Evolutionary conservation across 30 jellyfish, hydroid and myxozoan species (phyloP).

Genomic region (Aurelia aurita): DNA sequence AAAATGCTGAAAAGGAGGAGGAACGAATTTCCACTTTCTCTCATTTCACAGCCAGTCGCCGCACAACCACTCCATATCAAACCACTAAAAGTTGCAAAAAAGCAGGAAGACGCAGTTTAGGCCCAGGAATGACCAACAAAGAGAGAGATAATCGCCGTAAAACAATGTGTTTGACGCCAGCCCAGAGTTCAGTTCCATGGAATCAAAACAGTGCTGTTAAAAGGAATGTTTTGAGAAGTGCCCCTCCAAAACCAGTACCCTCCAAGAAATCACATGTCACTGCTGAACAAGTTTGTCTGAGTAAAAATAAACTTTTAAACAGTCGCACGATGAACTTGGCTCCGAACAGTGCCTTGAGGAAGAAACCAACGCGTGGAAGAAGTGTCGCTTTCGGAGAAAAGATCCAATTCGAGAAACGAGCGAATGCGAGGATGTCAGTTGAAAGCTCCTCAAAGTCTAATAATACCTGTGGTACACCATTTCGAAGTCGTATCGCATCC

Average conservation of each 20-base stretch:
- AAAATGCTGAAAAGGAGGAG: background rate
- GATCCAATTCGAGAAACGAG: background rate
- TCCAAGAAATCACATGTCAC: background rate
- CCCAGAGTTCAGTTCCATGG: background rate
- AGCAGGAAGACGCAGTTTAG: background rate
- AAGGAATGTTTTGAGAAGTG: no score
- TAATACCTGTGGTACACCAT: slow-evolving; percentile 3
- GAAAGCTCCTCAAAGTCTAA: background rate
- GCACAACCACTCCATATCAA: background rate
- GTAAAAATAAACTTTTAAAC: background rate
- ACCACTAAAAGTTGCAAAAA: background rate
- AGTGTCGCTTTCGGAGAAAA: background rate
- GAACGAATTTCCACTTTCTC: slow-evolving; percentile 32
- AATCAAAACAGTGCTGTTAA: background rate
- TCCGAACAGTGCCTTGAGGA: slow-evolving; percentile 1
- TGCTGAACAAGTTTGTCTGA: background rate
- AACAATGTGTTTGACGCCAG: slow-evolving; percentile 43
- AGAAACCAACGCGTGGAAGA: slow-evolving; percentile 12
- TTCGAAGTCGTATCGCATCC: slow-evolving; percentile 1
- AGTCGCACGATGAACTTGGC: slow-evolving; percentile 1
- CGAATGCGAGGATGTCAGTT: background rate
- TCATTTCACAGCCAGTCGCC: slow-evolving; percentile 5
- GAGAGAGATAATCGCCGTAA: slow-evolving; percentile 17
- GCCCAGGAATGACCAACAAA: background rate
- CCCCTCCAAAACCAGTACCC: background rate